phyloP scores from a whole-genome alignment of 1,140 invertebrate species.

The Neuroterus valhalla region DNA sequence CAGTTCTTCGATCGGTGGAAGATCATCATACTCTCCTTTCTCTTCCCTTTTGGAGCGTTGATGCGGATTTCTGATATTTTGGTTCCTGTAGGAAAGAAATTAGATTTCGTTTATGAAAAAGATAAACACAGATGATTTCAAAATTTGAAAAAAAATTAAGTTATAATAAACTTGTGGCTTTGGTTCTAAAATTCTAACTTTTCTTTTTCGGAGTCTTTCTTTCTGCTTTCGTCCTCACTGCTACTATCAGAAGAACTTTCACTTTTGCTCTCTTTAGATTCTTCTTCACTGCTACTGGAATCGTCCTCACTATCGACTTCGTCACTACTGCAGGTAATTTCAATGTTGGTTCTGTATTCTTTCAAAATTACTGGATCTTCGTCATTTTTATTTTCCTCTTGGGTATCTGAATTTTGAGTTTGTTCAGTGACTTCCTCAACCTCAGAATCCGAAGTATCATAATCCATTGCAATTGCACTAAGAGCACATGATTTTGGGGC shows the following conservation, averaged over 20 bases:
- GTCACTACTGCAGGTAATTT: constrained; percentile 10
- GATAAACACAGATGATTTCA: too few relatives aligned
- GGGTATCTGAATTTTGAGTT: background rate
- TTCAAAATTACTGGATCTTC: constrained; percentile 1
- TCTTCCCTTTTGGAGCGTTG: constrained; percentile 32
- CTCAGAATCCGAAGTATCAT: constrained; percentile 50
- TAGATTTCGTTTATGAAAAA: background rate
- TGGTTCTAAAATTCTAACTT: background rate
- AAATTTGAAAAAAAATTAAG: constrained; percentile 3
- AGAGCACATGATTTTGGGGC: constrained; percentile 6
- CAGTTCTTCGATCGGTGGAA: constrained; percentile 90
- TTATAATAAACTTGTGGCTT: background rate
- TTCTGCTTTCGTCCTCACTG: constrained; percentile 33
- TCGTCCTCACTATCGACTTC: constrained; percentile 36
- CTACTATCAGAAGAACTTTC: constrained; percentile 41
- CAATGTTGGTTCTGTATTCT: constrained; percentile 33
- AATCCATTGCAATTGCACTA: constrained; percentile 40
- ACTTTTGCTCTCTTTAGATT: constrained; percentile 40
- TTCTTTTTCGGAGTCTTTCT: background rate
- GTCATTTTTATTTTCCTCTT: constrained; percentile 25
- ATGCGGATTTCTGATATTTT: constrained; percentile 30
- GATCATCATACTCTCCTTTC: constrained; percentile 77
- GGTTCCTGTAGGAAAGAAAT: constrained; percentile 26
- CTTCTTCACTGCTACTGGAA: constrained; percentile 40
- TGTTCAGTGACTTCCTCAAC: constrained; percentile 36